Evolutionary conservation across 1,140 invertebrate genomes (phyloP), one percentile per base, ranked within the genome.

Genomic region (Ceratina japonica): DNA sequence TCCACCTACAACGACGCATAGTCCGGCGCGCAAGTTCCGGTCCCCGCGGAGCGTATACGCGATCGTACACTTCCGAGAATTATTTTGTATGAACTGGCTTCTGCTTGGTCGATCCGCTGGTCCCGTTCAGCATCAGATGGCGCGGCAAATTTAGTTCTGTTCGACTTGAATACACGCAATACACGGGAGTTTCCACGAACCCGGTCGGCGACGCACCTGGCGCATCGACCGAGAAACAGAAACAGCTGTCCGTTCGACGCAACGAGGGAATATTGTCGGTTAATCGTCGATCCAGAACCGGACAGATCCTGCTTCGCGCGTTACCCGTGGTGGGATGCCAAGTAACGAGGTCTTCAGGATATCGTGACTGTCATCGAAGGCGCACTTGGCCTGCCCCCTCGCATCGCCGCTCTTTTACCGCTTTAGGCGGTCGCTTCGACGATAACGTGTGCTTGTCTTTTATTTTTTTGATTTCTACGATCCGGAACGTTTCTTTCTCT

Each of bases 101-200:
- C 75, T 72, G 5, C 27, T 31, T 31, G 0, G 7, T 0, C 3
- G 16, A 3, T 15, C 0, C 72, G 62, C 62, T 49, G 37, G 59
- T 62, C 44, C 64, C 44, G 64, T 90, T 89, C 81, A 77, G 87
- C 89, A 87, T 87, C 88, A 90, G 89, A 88, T 89, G 75, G 75
- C 75, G 68, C 75, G 66, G 15, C 66, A 77, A 71, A 71, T 77
- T 72, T 49, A 71, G 75, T 71, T 77, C 24, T 72, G 69, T 68
- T 61, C 52, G 1, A 18, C 52, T 54, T 20, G 75, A 71, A 63
- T 72, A 72, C 58, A 72, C 68, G 69, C 68, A 71, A 63, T 72
- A 72, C 58, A 72, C 68, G 69, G 75, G 75, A 72, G 75, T 72
- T 78, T 78, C 59, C 69, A 78, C 59, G 59, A 56, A 20, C 31